Conservation (phyloP, 2,113 vertebrate genomes). For the Thamnophis sirtalis region DNA sequence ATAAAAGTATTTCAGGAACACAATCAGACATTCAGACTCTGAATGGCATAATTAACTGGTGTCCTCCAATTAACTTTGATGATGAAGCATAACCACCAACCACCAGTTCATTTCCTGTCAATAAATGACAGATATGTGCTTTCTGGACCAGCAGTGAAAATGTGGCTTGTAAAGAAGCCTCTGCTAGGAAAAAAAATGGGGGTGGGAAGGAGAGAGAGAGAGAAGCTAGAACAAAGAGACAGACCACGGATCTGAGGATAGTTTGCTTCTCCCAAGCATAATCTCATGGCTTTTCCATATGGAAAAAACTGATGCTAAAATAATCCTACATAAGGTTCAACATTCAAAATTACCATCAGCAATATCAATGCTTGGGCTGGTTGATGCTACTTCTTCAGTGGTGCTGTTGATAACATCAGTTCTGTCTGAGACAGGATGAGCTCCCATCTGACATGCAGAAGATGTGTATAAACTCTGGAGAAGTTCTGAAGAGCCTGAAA, state of each 20-base stretch:
- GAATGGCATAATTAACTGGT: neutral
- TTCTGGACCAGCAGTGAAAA: neutral
- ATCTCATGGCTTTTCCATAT: neutral
- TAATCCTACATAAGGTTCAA: neutral
- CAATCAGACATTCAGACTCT: neutral
- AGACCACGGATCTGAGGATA: neutral
- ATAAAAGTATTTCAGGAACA: neutral
- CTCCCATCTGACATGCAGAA: slow-evolving; percentile 47
- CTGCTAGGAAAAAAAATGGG: neutral
- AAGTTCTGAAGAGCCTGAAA: slow-evolving; percentile 69
- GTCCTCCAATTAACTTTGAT: neutral
- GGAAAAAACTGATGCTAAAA: neutral
- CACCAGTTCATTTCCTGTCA: neutral
- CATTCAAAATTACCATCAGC: slow-evolving; percentile 75
- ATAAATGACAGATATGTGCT: neutral
- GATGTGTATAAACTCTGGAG: slow-evolving; percentile 71
- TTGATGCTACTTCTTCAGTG: slow-evolving; percentile 65
- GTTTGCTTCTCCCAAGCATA: slow-evolving; percentile 4
- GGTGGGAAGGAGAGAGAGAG: neutral
- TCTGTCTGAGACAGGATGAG: slow-evolving; percentile 49
- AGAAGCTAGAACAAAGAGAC: neutral
- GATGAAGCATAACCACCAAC: neutral
- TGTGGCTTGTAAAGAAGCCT: neutral
- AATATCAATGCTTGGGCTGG: slow-evolving; percentile 77
- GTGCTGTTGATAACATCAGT: slow-evolving; percentile 38